phyloP scores from a whole-genome alignment of 1,140 invertebrate genomes.

The Polypedilum pembai region DNA sequence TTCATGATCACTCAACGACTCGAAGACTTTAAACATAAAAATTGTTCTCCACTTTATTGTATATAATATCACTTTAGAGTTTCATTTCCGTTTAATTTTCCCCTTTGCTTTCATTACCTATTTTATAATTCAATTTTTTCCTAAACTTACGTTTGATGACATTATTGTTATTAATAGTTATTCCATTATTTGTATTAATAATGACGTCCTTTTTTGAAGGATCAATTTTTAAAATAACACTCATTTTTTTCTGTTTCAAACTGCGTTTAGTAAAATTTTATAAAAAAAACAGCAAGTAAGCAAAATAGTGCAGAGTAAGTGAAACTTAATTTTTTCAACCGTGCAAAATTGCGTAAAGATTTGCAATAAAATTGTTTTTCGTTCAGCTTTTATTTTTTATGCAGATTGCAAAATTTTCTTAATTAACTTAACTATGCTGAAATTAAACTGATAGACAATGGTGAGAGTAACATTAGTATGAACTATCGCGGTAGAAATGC shows the following conservation, averaged over 20 bases:
- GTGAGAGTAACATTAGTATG: not conserved
- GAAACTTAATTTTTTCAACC: not conserved
- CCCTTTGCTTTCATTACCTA: no score
- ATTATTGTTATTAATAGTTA: constrained; percentile 23
- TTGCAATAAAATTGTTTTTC: constrained; percentile 4
- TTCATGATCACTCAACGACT: not conserved
- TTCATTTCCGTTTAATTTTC: constrained; percentile 6
- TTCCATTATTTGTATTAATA: constrained; percentile 14
- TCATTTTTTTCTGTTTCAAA: not conserved
- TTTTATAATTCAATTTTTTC: not conserved
- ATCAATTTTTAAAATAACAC: constrained; percentile 21
- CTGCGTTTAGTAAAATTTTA: not conserved
- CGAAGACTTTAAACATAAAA: not conserved
- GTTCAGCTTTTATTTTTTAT: not conserved
- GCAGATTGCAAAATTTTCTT: not conserved
- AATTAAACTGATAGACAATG: no score
- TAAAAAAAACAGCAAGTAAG: no score
- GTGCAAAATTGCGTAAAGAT: constrained; percentile 17
- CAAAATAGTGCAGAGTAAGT: not conserved
- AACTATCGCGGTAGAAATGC: not conserved
- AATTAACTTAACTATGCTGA: not conserved
- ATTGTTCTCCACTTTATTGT: not conserved
- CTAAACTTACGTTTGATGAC: not conserved
- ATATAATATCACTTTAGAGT: not conserved
- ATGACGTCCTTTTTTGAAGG: constrained; percentile 21